Percentiles rank a stretch among this genome's conserved stretches.
Conservation (phyloP, 2,888 invertebrate species). For the Drosophila merina region DNA sequence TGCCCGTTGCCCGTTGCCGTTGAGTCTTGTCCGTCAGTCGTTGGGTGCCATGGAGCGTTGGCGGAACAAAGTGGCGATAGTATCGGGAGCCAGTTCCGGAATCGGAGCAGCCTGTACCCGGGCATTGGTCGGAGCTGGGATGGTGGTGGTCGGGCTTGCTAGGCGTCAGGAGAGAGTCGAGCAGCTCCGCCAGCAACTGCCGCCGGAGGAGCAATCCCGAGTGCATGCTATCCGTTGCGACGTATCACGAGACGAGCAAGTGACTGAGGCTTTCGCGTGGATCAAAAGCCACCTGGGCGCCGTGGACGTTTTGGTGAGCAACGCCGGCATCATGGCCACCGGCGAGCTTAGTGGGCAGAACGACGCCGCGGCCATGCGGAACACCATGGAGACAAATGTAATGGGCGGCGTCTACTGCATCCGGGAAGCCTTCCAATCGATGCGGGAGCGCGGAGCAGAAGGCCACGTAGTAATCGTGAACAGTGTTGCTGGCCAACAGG, state of each 20-base stretch:
- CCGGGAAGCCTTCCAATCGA: constrained; percentile 85
- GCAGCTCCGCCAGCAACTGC: constrained; percentile 64
- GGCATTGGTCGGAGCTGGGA: constrained; percentile 84
- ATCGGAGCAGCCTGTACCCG: constrained; percentile 86
- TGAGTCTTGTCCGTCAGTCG: constrained; percentile 15
- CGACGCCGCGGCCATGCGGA: constrained; percentile 75
- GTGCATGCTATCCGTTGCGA: constrained; percentile 83
- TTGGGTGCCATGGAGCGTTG: constrained; percentile 85
- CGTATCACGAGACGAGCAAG: constrained; percentile 85
- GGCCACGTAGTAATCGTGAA: constrained; percentile 85
- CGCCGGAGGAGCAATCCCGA: constrained; percentile 52
- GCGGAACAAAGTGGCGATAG: constrained; percentile 87
- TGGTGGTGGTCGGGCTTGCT: constrained; percentile 86
- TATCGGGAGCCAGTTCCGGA: constrained; percentile 88
- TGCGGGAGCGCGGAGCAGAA: constrained; percentile 83
- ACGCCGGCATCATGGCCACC: constrained; percentile 85
- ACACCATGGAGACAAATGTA: constrained; percentile 85
- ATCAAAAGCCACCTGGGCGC: constrained; percentile 85
- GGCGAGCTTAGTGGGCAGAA: constrained; percentile 68
- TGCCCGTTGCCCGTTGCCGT: not conserved
- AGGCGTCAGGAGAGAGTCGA: constrained; percentile 84
- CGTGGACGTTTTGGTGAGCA: constrained; percentile 87
- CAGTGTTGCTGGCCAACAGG: constrained; percentile 82
- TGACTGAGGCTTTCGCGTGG: constrained; percentile 85
- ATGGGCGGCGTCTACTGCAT: constrained; percentile 85